phyloP scores from a whole-genome alignment of 2,113 vertebrate species.

The Rhinopomastus cyanomelas region DNA sequence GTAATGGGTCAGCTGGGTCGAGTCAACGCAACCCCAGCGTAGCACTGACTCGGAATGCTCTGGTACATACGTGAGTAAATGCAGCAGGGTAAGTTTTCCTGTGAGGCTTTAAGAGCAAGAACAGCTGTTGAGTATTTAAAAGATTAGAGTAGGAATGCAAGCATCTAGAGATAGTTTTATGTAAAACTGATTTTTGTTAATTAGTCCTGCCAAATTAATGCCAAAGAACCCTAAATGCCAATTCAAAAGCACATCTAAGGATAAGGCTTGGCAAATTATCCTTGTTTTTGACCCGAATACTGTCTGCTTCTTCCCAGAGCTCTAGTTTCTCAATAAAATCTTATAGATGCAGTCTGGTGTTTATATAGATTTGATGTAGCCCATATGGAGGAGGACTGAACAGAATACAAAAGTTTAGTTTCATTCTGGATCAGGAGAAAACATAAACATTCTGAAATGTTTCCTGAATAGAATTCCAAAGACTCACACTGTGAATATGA shows the following conservation, averaged over 20 bases:
- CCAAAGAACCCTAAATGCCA: background rate
- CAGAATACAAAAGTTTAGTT: background rate
- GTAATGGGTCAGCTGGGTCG: background rate
- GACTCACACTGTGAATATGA: background rate
- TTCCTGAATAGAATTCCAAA: constrained; percentile 3
- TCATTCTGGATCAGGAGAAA: background rate
- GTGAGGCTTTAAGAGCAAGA: background rate
- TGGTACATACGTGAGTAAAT: background rate
- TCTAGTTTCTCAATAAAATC: background rate
- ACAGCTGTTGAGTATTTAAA: background rate
- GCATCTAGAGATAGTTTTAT: background rate
- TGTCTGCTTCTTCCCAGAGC: background rate
- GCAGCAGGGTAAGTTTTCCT: background rate
- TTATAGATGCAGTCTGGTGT: constrained; percentile 8
- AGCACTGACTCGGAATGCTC: background rate
- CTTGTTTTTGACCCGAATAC: background rate
- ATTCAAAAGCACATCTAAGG: background rate
- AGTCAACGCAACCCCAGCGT: background rate
- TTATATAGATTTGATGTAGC: constrained; percentile 8
- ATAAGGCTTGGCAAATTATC: background rate
- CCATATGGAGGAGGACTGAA: constrained; percentile 15
- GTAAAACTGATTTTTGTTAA: background rate
- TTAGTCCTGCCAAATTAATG: background rate
- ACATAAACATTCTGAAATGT: constrained; percentile 5
- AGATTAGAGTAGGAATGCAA: background rate